These are phyloP conservation scores for Melanophora roralis DNA, from an alignment of 2,888 invertebrate species.

Conservation along the genomic window DNA sequence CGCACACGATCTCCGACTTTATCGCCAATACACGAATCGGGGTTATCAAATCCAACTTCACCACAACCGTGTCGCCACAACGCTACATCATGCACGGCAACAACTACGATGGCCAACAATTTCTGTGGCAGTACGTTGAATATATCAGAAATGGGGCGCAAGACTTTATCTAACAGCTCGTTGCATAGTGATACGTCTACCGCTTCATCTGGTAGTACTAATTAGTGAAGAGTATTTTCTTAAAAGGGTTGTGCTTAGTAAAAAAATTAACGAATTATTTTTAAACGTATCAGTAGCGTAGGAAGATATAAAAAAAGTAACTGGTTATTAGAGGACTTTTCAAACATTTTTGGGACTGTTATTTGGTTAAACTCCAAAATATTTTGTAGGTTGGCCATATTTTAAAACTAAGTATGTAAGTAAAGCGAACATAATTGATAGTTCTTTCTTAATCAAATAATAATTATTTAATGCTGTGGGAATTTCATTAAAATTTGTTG, in stretches of 20 bases:
- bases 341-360: too few relatives aligned
- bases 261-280: neutral
- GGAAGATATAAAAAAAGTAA: too few relatives aligned
- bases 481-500: too few relatives aligned
- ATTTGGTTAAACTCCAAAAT: too few relatives aligned
- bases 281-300: too few relatives aligned
- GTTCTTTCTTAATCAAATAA: too few relatives aligned
- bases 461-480: too few relatives aligned
- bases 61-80: slow-evolving; percentile 78
- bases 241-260: neutral
- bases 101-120: slow-evolving; percentile 71
- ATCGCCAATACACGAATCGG: slow-evolving; percentile 85
- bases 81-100: slow-evolving; percentile 69
- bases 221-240: neutral
- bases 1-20: slow-evolving; percentile 79
- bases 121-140: slow-evolving; percentile 60
- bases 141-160: slow-evolving; percentile 62
- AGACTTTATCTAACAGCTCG: slow-evolving; percentile 72
- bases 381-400: too few relatives aligned
- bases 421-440: too few relatives aligned
- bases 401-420: too few relatives aligned
- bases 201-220: slow-evolving; percentile 49
- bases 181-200: slow-evolving; percentile 69
- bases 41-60: slow-evolving; percentile 84
- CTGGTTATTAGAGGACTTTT: too few relatives aligned